Evolutionary conservation across 2,888 invertebrate species (phyloP), one percentile per base, ranked within the genome.

Genomic region (Mechanitis messenoides): DNA sequence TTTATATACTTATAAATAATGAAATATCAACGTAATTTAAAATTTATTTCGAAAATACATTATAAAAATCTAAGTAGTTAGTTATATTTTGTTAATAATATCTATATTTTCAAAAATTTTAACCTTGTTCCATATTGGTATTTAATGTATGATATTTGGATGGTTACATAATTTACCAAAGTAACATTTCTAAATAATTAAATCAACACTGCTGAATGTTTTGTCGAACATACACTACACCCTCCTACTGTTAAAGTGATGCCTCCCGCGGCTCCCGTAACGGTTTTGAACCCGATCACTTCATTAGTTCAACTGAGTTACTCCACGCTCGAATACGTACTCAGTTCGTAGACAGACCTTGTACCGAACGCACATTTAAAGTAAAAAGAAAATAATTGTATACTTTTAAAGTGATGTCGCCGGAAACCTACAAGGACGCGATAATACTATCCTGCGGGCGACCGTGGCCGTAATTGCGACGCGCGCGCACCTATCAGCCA

Each of bases 271-370:
- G 86, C 82, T 72, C 77, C 78, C 75, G 75, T 71, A 71, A 71
- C 76, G 84, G 83, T 82, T 88, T 88, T 87, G 89, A 87, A 89
- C 85, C 77, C 87, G 81, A 87, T 84, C 86, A 81, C 78, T 80
- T 84, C 85, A 87, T 90, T 88, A 88, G 83, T 84, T 78, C 86
- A 83, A 78, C 80, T 79, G 77, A 81, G 80, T 83, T 81, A 75
- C 80, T 81, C 78, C 79, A 76, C 77, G 79, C 75, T 77, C 79
- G 80, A 80, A 80, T 77, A 78, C 74, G 80, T 77, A 72, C 78
- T 86, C 88, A 90, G 89, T 90, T 76, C 75, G 77, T 72, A 75
- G 75, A 74, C 80, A 80, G 84, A 80, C 81, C 80, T 76, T 81
- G 85, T 74, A 75, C 80, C 75, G 87, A 74, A 74, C 83, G 79